Percentiles rank a stretch among this genome's conserved stretches.
phyloP scores from a whole-genome alignment of 1,140 invertebrate species.

The Drosophila mojavensis region DNA sequence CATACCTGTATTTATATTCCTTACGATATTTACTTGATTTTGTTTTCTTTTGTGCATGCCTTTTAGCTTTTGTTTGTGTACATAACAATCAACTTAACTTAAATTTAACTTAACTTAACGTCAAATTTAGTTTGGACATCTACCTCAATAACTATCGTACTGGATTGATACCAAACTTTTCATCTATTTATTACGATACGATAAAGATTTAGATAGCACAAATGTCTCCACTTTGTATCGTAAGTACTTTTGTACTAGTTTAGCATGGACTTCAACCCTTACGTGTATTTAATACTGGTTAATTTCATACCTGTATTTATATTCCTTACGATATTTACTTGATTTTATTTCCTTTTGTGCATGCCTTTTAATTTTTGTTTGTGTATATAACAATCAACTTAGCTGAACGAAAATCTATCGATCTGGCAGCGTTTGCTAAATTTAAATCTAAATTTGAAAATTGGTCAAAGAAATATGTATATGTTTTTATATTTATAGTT shows the following conservation, averaged over 20 bases:
- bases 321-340: neutral
- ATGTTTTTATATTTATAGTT: too few species aligned
- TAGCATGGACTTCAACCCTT: too few species aligned
- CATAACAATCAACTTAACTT: neutral
- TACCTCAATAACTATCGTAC: neutral
- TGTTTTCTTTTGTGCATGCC: neutral
- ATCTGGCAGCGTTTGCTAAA: conserved; percentile 3
- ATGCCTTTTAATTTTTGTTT: conserved; percentile 4
- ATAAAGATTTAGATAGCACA: too few species aligned
- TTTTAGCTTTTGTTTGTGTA: conserved; percentile 4
- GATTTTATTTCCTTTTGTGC: neutral
- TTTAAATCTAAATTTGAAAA: conserved; percentile 40
- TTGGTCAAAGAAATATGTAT: too few species aligned
- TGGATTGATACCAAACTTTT: too few species aligned
- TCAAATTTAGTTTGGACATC: neutral
- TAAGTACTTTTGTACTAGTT: neutral
- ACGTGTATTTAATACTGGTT: neutral
- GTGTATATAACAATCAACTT: neutral
- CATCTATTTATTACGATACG: too few species aligned
- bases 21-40: conserved; percentile 2
- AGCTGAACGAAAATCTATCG: neutral
- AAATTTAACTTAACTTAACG: neutral
- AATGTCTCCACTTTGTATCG: too few species aligned
- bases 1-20: neutral
- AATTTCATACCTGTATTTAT: neutral